Evolutionary conservation across 2,888 invertebrate species (phyloP), one percentile per base, ranked within the genome.

Genomic region (Latheticus oryzae): DNA sequence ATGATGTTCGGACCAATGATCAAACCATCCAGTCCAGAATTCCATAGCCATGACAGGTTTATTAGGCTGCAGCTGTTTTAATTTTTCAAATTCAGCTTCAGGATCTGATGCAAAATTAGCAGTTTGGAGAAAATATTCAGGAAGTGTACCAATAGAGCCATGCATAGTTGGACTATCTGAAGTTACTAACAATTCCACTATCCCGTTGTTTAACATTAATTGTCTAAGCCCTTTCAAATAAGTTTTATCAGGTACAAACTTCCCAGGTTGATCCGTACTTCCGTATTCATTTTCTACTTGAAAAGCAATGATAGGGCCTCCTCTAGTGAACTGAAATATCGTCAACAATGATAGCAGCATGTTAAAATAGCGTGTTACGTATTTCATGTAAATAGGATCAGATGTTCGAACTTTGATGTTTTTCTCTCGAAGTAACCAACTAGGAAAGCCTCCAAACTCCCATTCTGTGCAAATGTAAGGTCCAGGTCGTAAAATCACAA

Each of bases 201-300:
- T 68, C 2, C 78, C 78, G 55, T 74, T 66, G 5, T 70, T 65
- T 15, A 63, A 62, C 61, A 79, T 73, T 9, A 76, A 48, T 32
- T 78, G 65, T 45, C 75, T 72, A 1, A 83, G 64, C 53, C 74
- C 68, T 30, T 70, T 62, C 61, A 82, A 57, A 63, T 82, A 81
- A 8, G 66, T 60, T 80, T 62, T 78, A 76, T 15, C 69, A 62
- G 2, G 64, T 65, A 16, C 58, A 52, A 65, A 70, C 60, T 56
- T 66, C 43, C 57, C 66, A 16, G 28, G 50, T 28, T 61, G 15
- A 8, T 45, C 35, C 2, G 56, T 58, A 68, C 93, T 93, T 1
- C 96, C 96, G 68, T 95, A 95, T 74, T 97, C 96, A 76, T 98
- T 98, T 80, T 97, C 97, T 12, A 93, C 85, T 66, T 95, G 94